Base-by-base conservation (phyloP, 2,888 invertebrate species). In the Xylocampa areola region DNA sequence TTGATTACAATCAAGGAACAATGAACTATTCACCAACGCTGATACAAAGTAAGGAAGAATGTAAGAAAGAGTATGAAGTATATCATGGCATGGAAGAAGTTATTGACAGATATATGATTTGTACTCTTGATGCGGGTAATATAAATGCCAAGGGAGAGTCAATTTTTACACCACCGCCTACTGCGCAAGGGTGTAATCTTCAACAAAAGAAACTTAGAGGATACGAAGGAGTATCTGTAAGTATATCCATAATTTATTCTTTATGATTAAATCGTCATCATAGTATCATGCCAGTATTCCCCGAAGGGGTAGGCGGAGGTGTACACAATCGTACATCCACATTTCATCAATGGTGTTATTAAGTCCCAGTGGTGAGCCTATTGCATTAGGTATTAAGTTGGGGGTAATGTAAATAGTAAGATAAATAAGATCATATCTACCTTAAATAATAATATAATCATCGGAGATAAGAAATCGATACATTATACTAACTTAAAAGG, bases 41-140 rank as follows among this genome's bases (percentile, higher is more conserved):
- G 8, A 61, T 85, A 13, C 27, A 57, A 23, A 14, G 68, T 2
- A 81, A 80, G 33, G 29, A 59, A 0, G 37, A 55, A 5, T 86
- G 86, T 40, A 79, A 76, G 43, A 8, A 41, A 1, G 45, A 43
- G 3, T 84, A 79, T 37, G n/a, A 2, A 0, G 19, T 49, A 0
- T 60, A 68, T 4, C 0, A 11, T 0, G 55, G 66, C 4, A 55
- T 84, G 45, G 48, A 2, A 0, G 4, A n/a, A 0, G 52, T 73
- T 0, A 86, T 86, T 39, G 79, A 82, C 0, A 67, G 71, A 2
- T 81, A 80, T 30, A 86, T 86, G 86, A 72, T 86, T 25, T 86
- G 86, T 32, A 76, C 83, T 2, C 16, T 55, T 1, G 32, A 30
- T 0, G 16, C 33, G 0, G 79, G 82, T 0, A 73, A 74, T 10